Percentiles rank a stretch among this genome's conserved stretches.
phyloP scores from a whole-genome alignment of 2,113 vertebrate genomes.

The Pluvialis apricaria region DNA sequence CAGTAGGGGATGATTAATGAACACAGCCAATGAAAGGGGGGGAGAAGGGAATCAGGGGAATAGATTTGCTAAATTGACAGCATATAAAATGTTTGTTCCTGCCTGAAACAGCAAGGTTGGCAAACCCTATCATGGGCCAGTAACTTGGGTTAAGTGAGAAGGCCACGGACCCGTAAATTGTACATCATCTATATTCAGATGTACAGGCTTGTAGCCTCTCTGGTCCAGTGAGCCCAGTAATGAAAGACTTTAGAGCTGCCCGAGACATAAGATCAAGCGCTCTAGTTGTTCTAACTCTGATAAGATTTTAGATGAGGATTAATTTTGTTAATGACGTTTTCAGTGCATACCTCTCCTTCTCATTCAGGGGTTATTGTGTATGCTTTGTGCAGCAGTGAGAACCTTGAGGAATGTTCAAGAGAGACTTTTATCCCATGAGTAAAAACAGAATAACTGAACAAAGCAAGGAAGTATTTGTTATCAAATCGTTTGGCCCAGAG shows the following conservation, averaged over 20 bases:
- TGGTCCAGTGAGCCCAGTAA: conserved; percentile 58
- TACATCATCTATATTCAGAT: conserved; percentile 43
- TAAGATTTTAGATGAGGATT: conserved; percentile 44
- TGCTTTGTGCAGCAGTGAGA: neutral
- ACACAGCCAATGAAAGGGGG: neutral
- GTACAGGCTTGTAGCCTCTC: conserved; percentile 17
- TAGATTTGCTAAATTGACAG: conserved; percentile 29
- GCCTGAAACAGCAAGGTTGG: conserved; percentile 43
- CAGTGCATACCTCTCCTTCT: neutral
- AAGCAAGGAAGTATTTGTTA: neutral
- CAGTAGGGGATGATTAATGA: conserved; percentile 5
- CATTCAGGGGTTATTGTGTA: neutral
- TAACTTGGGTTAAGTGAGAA: conserved; percentile 52
- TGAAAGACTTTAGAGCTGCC: conserved; percentile 43
- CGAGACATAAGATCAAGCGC: neutral
- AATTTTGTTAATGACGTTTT: conserved; percentile 22
- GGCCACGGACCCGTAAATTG: neutral
- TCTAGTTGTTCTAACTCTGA: neutral
- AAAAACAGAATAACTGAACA: neutral
- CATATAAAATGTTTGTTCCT: conserved; percentile 31
- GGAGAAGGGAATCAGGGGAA: neutral
- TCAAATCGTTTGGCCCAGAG: neutral
- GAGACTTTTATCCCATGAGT: neutral
- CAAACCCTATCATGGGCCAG: conserved; percentile 33
- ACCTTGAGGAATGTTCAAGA: neutral